These are phyloP conservation scores for Drosophila serrata DNA, from an alignment of 1,140 invertebrate genomes.

Conservation along the genomic window DNA sequence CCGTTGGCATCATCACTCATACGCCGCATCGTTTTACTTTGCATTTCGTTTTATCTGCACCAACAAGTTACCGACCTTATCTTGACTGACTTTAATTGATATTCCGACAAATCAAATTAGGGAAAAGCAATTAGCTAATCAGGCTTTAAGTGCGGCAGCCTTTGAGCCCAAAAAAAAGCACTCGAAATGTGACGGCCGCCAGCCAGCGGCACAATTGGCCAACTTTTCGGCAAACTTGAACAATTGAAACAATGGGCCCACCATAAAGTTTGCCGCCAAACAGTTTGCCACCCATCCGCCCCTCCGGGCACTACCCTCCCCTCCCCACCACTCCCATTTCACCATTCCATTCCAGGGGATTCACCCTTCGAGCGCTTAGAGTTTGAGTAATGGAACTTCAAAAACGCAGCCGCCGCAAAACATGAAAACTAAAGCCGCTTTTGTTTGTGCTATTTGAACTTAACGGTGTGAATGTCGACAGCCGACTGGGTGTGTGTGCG, in stretches of 20 bases:
- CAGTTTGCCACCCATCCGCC: conserved; percentile 33
- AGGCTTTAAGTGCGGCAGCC: conserved; percentile 49
- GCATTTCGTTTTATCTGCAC: conserved; percentile 12
- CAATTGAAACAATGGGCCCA: conserved; percentile 74
- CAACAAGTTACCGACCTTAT: conserved; percentile 37
- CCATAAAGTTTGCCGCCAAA: conserved; percentile 62
- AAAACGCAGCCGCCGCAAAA: conserved; percentile 77
- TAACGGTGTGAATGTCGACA: conserved; percentile 3
- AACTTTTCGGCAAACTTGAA: conserved; percentile 65
- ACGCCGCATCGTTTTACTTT: neutral
- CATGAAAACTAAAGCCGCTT: conserved; percentile 77
- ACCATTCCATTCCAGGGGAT: conserved; percentile 16
- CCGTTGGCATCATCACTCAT: neutral
- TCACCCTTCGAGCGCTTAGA: conserved; percentile 46
- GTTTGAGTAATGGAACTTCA: conserved; percentile 81
- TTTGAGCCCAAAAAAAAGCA: conserved; percentile 35
- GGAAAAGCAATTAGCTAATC: conserved; percentile 65
- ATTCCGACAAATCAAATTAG: conserved; percentile 59
- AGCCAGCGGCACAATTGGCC: conserved; percentile 27
- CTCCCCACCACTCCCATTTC: neutral
- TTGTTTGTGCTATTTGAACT: conserved; percentile 58
- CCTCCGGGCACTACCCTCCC: neutral
- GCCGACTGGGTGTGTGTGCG: conserved; percentile 12
- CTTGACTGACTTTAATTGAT: conserved; percentile 53
- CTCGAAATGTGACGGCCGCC: conserved; percentile 35